These are phyloP conservation scores for Ascidia mentula DNA, from an alignment of 23 tunicate genomes.

Conservation along the genomic window DNA sequence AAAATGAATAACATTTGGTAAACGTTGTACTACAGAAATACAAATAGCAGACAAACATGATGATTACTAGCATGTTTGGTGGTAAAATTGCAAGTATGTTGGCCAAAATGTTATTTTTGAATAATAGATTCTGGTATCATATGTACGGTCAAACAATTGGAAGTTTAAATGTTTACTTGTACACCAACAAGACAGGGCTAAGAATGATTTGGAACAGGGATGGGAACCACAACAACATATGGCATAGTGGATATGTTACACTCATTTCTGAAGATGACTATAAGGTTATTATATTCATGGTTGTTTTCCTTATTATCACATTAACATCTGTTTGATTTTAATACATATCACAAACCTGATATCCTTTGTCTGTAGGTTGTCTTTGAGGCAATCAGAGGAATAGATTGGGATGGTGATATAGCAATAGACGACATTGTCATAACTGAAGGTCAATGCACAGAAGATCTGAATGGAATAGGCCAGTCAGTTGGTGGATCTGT, in stretches of 20 bases:
- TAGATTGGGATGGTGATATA: slow-evolving; percentile 42
- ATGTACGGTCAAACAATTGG: slow-evolving; percentile 55
- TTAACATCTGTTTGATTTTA: not conserved
- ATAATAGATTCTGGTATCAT: slow-evolving; percentile 79
- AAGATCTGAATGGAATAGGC: slow-evolving; percentile 20
- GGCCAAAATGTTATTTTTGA: too few species aligned
- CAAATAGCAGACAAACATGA: too few species aligned
- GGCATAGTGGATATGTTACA: slow-evolving; percentile 56
- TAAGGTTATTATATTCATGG: slow-evolving; percentile 12
- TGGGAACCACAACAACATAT: slow-evolving; percentile 46
- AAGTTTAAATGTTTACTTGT: slow-evolving; percentile 47
- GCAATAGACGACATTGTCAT: slow-evolving; percentile 61
- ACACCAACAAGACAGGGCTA: slow-evolving; percentile 37
- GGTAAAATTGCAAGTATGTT: too few species aligned
- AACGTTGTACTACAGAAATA: too few species aligned
- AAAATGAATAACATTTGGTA: too few species aligned
- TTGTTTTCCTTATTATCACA: not conserved
- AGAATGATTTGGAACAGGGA: slow-evolving; percentile 51
- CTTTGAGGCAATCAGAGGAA: slow-evolving; percentile 53
- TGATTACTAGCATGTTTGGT: too few species aligned
- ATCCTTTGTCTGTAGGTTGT: slow-evolving; percentile 24
- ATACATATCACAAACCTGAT: not conserved
- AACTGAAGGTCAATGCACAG: slow-evolving; percentile 42
- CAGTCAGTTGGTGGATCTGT: slow-evolving; percentile 42
- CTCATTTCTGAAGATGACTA: slow-evolving; percentile 38